Percentiles rank a stretch among this genome's conserved stretches.
phyloP scores from a whole-genome alignment of 1,140 invertebrate species.

The Colletes latitarsis region DNA sequence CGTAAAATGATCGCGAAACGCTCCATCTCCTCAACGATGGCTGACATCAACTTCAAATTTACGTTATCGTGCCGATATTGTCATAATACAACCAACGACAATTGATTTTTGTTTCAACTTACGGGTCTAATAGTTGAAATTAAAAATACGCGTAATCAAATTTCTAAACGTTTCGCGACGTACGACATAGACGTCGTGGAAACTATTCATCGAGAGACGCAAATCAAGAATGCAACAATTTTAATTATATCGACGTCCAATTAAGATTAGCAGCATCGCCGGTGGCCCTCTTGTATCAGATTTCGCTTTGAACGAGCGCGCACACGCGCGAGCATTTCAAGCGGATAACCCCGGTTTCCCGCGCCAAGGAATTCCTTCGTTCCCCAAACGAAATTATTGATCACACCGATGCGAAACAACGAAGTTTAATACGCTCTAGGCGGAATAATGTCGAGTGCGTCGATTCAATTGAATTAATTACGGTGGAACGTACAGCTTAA shows the following conservation, averaged over 20 bases:
- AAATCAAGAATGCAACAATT: neutral
- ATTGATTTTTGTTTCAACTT: no score
- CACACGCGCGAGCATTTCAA: neutral
- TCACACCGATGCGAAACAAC: neutral
- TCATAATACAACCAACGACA: no score
- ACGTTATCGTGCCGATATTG: no score
- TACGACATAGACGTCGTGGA: no score
- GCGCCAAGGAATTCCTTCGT: neutral
- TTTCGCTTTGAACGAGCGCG: no score
- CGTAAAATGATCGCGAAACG: no score
- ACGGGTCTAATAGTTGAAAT: no score
- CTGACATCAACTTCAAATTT: no score
- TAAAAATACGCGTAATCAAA: no score
- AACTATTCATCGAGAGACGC: no score
- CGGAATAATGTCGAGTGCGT: conserved; percentile 24
- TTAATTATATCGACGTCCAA: neutral
- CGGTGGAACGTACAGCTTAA: conserved; percentile 34
- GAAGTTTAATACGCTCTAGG: neutral
- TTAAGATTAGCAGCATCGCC: neutral
- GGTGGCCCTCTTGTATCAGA: neutral
- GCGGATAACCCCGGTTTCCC: neutral
- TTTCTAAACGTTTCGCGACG: no score
- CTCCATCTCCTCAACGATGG: no score
- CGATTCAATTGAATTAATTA: conserved; percentile 43
- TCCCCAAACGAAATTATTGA: neutral